Percentiles rank a stretch among this genome's conserved stretches.
Conservation (phyloP, 2,113 vertebrate species). For the Mionectes macconnelli region DNA sequence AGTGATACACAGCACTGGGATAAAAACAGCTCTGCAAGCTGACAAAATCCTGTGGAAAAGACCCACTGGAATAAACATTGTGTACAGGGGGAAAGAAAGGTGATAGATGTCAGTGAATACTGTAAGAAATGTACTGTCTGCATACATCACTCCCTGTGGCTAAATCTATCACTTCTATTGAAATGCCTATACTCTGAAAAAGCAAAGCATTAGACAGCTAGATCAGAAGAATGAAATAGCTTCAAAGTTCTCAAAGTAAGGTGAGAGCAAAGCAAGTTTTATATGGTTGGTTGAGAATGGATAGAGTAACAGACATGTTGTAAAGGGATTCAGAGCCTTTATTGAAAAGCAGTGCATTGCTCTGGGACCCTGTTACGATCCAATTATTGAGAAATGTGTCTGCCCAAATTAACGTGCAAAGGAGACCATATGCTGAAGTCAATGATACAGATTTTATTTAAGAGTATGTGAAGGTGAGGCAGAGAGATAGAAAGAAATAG, state of each 20-base stretch:
- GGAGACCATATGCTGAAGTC: background rate
- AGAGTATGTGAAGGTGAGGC: background rate
- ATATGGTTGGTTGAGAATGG: background rate
- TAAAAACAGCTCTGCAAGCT: background rate
- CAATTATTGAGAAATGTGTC: background rate
- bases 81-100: background rate
- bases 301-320: background rate
- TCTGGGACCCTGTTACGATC: background rate
- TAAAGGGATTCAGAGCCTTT: background rate
- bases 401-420: background rate
- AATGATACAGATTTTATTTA: background rate
- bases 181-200: background rate
- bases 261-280: background rate
- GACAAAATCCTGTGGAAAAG: slow-evolving; percentile 29
- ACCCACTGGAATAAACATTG: slow-evolving; percentile 10
- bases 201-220: background rate
- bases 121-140: background rate
- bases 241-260: background rate
- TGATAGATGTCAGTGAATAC: slow-evolving; percentile 39
- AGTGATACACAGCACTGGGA: background rate
- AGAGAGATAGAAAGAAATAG: background rate
- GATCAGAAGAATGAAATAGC: slow-evolving; percentile 8
- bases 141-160: slow-evolving; percentile 30
- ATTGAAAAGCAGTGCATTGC: background rate
- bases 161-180: slow-evolving; percentile 46